Evolutionary conservation across 2,888 invertebrate genomes (phyloP).

Genomic region (Nomada hirtipes): DNA sequence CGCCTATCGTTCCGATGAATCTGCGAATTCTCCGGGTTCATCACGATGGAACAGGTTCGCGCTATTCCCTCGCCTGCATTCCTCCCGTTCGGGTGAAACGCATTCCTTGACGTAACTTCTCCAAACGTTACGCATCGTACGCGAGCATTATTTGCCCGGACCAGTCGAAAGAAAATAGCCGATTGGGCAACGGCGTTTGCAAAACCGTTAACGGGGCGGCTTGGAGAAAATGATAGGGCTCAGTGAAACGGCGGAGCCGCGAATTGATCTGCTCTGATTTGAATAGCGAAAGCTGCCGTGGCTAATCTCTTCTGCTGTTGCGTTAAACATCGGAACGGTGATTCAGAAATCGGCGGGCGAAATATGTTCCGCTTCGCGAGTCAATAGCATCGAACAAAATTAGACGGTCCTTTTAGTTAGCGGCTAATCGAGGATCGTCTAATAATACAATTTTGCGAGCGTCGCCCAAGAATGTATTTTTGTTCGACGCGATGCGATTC

Average conservation of each 20-base stretch:
- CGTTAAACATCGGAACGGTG: neutral
- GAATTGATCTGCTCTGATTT: conserved; percentile 23
- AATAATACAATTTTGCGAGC: conserved; percentile 2
- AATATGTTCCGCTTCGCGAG: neutral
- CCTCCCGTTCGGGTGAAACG: conserved; percentile 12
- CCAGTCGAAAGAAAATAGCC: neutral
- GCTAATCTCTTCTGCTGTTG: neutral
- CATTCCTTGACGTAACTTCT: conserved; percentile 20
- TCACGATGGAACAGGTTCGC: conserved; percentile 52
- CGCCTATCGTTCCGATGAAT: conserved; percentile 46
- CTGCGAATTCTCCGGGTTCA: conserved; percentile 48
- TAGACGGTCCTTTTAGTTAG: neutral
- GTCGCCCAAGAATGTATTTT: neutral
- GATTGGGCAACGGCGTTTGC: neutral
- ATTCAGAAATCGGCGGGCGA: neutral
- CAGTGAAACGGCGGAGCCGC: neutral
- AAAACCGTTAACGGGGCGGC: neutral
- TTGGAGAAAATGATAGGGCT: neutral
- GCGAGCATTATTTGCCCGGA: neutral
- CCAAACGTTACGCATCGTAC: neutral
- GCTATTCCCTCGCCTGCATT: conserved; percentile 51
- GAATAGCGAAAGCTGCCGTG: conserved; percentile 3
- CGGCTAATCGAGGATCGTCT: conserved; percentile 10
- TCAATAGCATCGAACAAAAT: conserved; percentile 11
- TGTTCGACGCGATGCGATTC: neutral